phyloP scores from a whole-genome alignment of 2,797 vertebrate genomes.

The Premnoplex brunnescens region DNA sequence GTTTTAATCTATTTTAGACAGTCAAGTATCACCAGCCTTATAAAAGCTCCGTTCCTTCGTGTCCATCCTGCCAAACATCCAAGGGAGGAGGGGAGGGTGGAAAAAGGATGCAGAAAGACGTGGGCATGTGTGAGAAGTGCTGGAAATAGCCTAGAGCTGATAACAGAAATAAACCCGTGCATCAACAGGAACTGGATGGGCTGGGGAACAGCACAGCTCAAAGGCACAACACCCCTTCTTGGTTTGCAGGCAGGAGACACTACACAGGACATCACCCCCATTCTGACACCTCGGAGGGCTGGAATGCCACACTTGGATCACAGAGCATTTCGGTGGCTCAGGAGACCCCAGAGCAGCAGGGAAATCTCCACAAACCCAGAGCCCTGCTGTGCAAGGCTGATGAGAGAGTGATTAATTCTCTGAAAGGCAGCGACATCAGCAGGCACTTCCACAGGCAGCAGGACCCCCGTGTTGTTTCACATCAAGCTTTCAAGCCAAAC shows the following conservation, averaged over 20 bases:
- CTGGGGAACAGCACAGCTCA: not conserved
- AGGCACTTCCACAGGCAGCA: not conserved
- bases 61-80: not conserved
- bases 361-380: not conserved
- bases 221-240: not conserved
- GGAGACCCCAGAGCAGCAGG: not conserved
- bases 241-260: not conserved
- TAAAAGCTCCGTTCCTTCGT: rapidly evolving
- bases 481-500: not conserved
- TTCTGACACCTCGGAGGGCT: too few species aligned
- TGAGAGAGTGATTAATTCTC: too few species aligned
- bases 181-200: not conserved
- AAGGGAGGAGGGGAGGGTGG: not conserved
- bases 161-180: not conserved
- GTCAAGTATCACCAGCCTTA: not conserved
- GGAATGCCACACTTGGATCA: not conserved
- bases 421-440: not conserved
- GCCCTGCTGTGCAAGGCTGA: not conserved
- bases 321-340: not conserved
- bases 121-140: not conserved
- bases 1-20: not conserved
- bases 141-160: not conserved
- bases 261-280: not conserved
- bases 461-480: not conserved
- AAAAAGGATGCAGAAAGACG: not conserved